These are phyloP conservation scores for Casuarius casuarius DNA, from an alignment of 2,113 vertebrate species.

Conservation along the genomic window DNA sequence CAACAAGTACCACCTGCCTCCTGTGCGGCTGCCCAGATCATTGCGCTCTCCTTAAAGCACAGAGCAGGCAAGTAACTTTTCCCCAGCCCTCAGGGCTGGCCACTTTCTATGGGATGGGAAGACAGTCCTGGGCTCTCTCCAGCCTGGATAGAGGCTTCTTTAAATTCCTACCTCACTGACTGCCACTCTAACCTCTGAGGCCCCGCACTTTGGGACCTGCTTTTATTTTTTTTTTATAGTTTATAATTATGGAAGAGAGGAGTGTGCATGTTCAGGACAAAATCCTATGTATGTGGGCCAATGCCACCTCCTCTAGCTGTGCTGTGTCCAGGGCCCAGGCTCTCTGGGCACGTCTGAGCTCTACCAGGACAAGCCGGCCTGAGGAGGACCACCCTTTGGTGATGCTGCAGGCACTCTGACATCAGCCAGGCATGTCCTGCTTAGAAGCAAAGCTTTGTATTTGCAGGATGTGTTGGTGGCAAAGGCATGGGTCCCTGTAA, in stretches of 20 bases:
- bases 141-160: neutral
- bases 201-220: neutral
- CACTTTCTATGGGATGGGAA: rapidly evolving
- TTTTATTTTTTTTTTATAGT: neutral
- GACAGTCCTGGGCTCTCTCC: neutral
- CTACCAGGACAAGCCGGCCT: neutral
- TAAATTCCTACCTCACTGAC: neutral
- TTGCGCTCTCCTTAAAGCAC: neutral
- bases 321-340: neutral
- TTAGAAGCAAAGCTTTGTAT: too few relatives aligned
- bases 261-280: neutral
- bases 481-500: too few relatives aligned
- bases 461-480: too few relatives aligned
- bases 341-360: neutral
- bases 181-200: neutral
- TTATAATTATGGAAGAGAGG: neutral
- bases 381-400: neutral
- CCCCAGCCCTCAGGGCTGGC: too few relatives aligned
- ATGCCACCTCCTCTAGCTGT: neutral
- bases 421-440: neutral
- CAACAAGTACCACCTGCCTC: neutral
- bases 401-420: neutral
- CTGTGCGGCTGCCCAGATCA: rapidly evolving
- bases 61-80: neutral
- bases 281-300: neutral